Base-by-base conservation (phyloP, 92 coral and sea anemone species). In the Ricordea florida region DNA sequence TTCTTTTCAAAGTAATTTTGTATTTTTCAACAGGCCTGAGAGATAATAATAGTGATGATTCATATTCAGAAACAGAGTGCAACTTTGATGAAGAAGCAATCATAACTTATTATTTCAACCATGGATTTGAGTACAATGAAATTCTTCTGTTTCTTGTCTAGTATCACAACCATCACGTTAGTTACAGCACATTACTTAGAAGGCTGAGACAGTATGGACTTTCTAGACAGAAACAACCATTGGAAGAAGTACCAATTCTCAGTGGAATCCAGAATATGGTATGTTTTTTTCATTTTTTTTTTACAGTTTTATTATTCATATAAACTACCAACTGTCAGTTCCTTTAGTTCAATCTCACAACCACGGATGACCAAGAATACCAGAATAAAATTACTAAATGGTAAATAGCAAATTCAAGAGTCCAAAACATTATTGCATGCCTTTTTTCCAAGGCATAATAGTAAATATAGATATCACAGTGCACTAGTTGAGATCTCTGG, bases 141-240 rank as follows among this genome's bases (percentile, higher is more conserved):
- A 81, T 81, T 17, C 67, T 61, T 43, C 66, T 42, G 60, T 66
- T 66, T 43, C 83, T 83, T 74, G 58, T 33, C 69, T 66, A 58
- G 56, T 22, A 60, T 46, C 88, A 83, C 50, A 68, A 74, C 42
- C 65, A 75, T 36, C 60, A 24, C 64, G 67, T 83, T 31, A 83
- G 83, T 66, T 75, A 66, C 70, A 74, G 63, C 62, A 82, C 88
- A 45, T 74, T 82, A 15, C 66, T 66, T 16, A 82, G 88, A 58
- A 45, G 71, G 66, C 59, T 82, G 35, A 72, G 57, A 80, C 87
- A 81, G 63, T 72, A 70, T 72, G 81, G 87, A 31, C 44, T 81
- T 45, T 42, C 38, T 23, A 74, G 71, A 74, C 49, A 31, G 47
- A 55, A 31, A 35, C 71, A 74, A 42, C 81, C 69, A 22, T 48